Conservation (phyloP, 2,113 vertebrate species). For the Saccopteryx bilineata region DNA sequence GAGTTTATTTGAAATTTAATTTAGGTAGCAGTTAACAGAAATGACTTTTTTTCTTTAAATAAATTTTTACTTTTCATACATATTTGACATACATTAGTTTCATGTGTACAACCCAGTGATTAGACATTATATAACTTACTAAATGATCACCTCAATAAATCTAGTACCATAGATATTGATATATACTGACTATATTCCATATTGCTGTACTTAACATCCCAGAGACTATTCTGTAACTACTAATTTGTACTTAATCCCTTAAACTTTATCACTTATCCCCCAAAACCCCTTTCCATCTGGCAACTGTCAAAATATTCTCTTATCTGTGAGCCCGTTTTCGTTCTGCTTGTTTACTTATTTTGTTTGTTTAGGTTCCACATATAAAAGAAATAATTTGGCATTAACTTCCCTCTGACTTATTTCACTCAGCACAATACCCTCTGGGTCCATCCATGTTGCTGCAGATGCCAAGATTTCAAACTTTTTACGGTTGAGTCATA, state of each 20-base stretch:
- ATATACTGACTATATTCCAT: neutral
- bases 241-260: neutral
- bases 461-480: neutral
- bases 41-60: neutral
- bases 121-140: neutral
- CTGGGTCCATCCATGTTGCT: neutral
- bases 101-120: neutral
- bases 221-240: neutral
- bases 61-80: neutral
- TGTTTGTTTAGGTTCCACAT: neutral
- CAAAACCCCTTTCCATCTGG: no score
- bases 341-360: neutral
- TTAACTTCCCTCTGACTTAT: neutral
- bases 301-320: no score
- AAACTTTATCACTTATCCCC: no score
- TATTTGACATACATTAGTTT: neutral
- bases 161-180: neutral
- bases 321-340: no score
- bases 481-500: neutral
- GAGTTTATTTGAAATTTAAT: constrained; percentile 38
- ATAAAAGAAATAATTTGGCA: neutral
- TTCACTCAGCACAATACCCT: neutral
- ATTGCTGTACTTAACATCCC: neutral
- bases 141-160: neutral
- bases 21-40: constrained; percentile 1